Evolutionary conservation across 2,113 vertebrate species (phyloP), one percentile per base, ranked within the genome.

Genomic region (Tupaia tana): DNA sequence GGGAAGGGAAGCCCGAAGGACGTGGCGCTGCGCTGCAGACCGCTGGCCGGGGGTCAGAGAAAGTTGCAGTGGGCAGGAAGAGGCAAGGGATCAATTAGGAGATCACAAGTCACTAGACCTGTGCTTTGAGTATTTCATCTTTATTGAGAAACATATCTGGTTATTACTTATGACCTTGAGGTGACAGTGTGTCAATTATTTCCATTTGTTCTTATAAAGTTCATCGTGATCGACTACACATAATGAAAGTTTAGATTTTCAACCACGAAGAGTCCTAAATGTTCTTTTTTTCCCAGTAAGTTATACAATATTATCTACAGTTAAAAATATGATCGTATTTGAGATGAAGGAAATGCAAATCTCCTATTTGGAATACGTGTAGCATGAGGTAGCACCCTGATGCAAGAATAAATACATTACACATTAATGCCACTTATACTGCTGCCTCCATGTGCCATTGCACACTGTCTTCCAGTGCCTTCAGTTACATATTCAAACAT

Each of bases 111-210:
- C 90, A 93, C 81, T 86, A 92, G 58, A 29, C 52, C 56, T 7
- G 1, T 22, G 56, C 67, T 89, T 88, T 10, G 43, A 73, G 52
- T 66, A 73, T 93, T 97, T 97, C n/a, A 34, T 69, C 93, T 93
- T 67, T 85, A 66, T 59, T 89, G 61, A 83, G 89, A 95, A 75
- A 54, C 73, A 52, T 92, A 81, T 91, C 94, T 78, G 6, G 9
- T 95, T 95, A 95, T 95, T 91, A 93, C n/a, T 74, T 89, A 63
- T 94, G 94, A 95, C 89, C 82, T 71, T 29, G 25, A 34, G 91
- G 93, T 93, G 91, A 86, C 0, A 74, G 25, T 18, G 9, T 67
- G 54, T 12, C 95, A 85, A 94, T 95, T 95, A 95, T 77, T 96
- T 91, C 83, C 31, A 92, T 54, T 74, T 16, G 0, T 84, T 77